Percentiles rank a stretch among this genome's conserved stretches.
phyloP scores from a whole-genome alignment of 2,797 vertebrate species.

The Xenops minutus region DNA sequence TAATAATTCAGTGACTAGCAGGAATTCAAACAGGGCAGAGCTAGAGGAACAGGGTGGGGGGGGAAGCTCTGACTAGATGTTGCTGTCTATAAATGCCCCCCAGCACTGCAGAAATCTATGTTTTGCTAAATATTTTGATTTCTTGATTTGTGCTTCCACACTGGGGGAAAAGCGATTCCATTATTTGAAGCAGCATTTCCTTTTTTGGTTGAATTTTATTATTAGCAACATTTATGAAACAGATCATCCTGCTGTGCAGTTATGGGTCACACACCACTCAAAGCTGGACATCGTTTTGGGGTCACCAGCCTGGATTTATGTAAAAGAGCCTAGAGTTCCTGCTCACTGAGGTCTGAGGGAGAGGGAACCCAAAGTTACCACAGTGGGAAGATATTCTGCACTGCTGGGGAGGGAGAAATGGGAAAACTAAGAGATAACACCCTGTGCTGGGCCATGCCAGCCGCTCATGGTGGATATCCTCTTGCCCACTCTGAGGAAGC shows the following conservation, averaged over 20 bases:
- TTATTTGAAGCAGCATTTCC: not conserved
- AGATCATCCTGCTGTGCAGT: not conserved
- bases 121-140: not conserved
- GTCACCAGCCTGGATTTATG: not conserved
- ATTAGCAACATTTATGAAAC: not conserved
- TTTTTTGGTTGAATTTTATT: not conserved
- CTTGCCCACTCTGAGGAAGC: not conserved
- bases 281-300: rapidly evolving
- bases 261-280: not conserved
- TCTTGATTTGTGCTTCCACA: not conserved
- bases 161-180: not conserved
- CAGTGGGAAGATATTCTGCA: not conserved
- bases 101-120: not conserved
- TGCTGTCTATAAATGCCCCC: not conserved
- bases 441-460: not conserved
- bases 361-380: not conserved
- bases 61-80: not conserved
- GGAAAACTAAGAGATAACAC: not conserved
- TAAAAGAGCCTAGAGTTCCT: not conserved
- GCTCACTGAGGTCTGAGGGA: not conserved
- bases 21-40: slow-evolving; percentile 12
- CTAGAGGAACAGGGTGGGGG: not conserved
- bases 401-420: not conserved
- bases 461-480: not conserved
- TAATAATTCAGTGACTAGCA: slow-evolving; percentile 38